Conservation (phyloP, 2,113 vertebrate species). For the Donacobius atricapilla region DNA sequence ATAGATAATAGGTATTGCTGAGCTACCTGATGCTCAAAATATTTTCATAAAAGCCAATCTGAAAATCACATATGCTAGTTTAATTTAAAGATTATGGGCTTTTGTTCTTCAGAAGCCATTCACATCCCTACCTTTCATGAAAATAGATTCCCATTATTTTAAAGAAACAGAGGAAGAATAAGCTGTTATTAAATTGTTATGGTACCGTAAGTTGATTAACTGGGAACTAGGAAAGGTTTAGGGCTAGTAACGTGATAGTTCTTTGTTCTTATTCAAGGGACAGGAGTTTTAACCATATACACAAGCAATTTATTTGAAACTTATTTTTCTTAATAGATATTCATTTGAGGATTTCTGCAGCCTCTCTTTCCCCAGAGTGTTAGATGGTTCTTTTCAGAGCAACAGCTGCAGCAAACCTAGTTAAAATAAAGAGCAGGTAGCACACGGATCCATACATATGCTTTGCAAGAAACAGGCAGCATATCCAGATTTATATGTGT, state of each 20-base stretch:
- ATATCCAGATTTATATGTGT: conserved; percentile 13
- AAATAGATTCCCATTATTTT: conserved; percentile 34
- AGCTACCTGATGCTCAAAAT: conserved; percentile 27
- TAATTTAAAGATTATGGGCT: conserved; percentile 9
- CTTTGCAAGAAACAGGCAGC: not conserved
- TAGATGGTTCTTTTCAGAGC: not conserved
- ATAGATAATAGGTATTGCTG: not conserved
- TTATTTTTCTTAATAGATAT: conserved; percentile 5
- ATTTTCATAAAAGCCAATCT: conserved; percentile 8
- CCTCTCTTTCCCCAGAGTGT: not conserved
- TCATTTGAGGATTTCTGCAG: not conserved
- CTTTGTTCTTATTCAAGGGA: not conserved
- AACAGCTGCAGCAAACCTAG: conserved; percentile 29
- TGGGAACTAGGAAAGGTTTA: conserved; percentile 11
- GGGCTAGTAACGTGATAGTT: not conserved
- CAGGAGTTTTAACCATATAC: not conserved
- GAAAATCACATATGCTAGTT: conserved; percentile 2
- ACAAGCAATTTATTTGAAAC: conserved; percentile 14
- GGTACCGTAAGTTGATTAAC: conserved; percentile 44
- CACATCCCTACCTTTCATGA: not conserved
- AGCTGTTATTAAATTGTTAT: conserved; percentile 50
- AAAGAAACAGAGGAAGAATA: conserved; percentile 46
- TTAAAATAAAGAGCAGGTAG: conserved; percentile 22
- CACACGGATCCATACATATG: not conserved
- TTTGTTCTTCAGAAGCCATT: not conserved